Evolutionary conservation across 1,140 invertebrate genomes (phyloP).

Genomic region (Panagrolaimus sp.): DNA sequence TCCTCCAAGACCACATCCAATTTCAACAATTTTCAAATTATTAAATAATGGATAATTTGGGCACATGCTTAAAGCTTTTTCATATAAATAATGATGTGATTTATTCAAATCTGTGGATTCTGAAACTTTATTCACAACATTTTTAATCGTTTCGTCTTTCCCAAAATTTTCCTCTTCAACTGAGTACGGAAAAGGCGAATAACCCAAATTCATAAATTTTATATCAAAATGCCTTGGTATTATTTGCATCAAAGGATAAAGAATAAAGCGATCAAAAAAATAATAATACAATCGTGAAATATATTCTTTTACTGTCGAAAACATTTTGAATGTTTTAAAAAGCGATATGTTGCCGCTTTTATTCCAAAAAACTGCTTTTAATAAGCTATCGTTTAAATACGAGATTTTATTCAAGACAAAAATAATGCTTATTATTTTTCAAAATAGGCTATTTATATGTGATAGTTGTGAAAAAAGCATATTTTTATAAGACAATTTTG

Average conservation of each 20-base stretch:
- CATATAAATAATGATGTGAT: constrained; percentile 35
- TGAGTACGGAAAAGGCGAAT: constrained; percentile 11
- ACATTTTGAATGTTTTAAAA: background rate
- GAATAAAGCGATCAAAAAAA: constrained; percentile 31
- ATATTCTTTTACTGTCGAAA: background rate
- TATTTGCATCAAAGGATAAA: constrained; percentile 31
- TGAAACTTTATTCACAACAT: background rate
- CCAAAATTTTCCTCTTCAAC: background rate
- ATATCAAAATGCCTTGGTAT: constrained; percentile 25
- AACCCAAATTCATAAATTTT: constrained; percentile 34
- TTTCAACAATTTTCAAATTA: constrained; percentile 23
- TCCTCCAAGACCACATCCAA: constrained; percentile 40
- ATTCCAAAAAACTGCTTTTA: no score
- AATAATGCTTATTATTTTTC: no score
- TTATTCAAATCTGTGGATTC: background rate
- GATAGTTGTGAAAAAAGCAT: no score
- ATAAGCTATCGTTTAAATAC: no score
- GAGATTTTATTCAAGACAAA: no score
- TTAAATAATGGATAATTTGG: constrained; percentile 31
- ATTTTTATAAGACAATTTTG: no score
- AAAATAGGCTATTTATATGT: no score
- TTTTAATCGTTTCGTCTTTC: background rate
- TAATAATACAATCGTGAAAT: constrained; percentile 33
- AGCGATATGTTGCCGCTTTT: no score
- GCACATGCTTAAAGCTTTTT: constrained; percentile 37